Evolutionary conservation across 2,797 vertebrate species (phyloP), one percentile per base, ranked within the genome.

Genomic region (Triplophysa yarkandensis): DNA sequence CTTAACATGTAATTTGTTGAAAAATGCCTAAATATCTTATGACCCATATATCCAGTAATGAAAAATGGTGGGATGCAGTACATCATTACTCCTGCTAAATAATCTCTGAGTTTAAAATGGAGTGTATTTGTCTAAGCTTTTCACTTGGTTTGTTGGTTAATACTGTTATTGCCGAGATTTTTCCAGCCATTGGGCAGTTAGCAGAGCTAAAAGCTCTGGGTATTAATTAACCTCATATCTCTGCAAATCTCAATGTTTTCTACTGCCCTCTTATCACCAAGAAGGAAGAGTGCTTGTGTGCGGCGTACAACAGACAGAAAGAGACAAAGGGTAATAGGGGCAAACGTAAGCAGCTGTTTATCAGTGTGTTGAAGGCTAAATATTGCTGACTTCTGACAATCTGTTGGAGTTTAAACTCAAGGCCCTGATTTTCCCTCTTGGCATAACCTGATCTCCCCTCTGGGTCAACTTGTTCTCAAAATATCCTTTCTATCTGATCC

Each of bases 121-220:
- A 52, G 71, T 64, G 60, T 55, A 61, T 55, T 21, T 62, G 25
- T 36, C 77, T 89, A 88, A 65, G 83, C 7, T 2, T 21, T 48
- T 48, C 48, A 23, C 4, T 71, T 86, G 85, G 11, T 89, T 89
- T 90, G 82, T 85, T 57, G 87, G 86, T 85, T 89, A 87, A 87
- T 89, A 89, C 88, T 81, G 85, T 62, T 86, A 83, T 88, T 89
- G 88, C 88, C 86, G 83, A 76, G 74, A 81, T 82, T 85, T 90
- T 91, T 89, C 88, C 85, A 87, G 83, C 81, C 81, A 86, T 82
- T 87, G 87, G 77, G 86, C 81, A 87, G 88, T 87, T 91, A 91
- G 90, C 83, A 77, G 80, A 78, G 79, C 81, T 85, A 85, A 88
- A 86, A 83, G 77, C 79, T 76, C 16, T 43, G 6, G 86, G 89